phyloP scores from a whole-genome alignment of 23 tunicate species.

The Styela plicata region DNA sequence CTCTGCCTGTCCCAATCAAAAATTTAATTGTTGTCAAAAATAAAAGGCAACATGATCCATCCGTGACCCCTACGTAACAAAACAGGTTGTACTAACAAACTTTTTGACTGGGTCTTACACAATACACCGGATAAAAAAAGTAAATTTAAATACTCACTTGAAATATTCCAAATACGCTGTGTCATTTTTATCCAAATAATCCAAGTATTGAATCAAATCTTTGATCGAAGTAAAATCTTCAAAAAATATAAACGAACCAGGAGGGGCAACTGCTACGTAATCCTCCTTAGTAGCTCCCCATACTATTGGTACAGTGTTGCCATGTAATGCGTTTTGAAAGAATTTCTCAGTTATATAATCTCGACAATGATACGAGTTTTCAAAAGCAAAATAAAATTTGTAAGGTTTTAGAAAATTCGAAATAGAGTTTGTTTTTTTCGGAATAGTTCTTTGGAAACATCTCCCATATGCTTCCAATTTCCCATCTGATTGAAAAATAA shows the following conservation, averaged over 20 bases:
- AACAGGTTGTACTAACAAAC: too few species aligned
- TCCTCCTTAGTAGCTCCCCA: neutral
- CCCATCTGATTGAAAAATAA: neutral
- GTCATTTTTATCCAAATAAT: neutral
- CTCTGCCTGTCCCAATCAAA: too few species aligned
- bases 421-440: neutral
- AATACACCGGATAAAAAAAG: too few species aligned
- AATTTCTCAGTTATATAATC: neutral
- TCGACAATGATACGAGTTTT: neutral
- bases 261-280: neutral
- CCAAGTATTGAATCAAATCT: neutral
- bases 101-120: too few species aligned
- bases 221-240: neutral
- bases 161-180: neutral
- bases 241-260: neutral
- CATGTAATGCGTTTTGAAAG: neutral
- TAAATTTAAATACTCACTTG: too few species aligned
- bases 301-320: neutral
- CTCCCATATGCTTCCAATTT: neutral
- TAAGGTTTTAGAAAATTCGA: neutral
- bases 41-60: too few species aligned
- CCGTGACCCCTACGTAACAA: too few species aligned
- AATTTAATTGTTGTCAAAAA: too few species aligned
- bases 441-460: neutral
- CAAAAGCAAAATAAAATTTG: neutral